These are phyloP conservation scores for Cephus pygmeus DNA, from an alignment of 2,888 invertebrate species.

Conservation along the genomic window DNA sequence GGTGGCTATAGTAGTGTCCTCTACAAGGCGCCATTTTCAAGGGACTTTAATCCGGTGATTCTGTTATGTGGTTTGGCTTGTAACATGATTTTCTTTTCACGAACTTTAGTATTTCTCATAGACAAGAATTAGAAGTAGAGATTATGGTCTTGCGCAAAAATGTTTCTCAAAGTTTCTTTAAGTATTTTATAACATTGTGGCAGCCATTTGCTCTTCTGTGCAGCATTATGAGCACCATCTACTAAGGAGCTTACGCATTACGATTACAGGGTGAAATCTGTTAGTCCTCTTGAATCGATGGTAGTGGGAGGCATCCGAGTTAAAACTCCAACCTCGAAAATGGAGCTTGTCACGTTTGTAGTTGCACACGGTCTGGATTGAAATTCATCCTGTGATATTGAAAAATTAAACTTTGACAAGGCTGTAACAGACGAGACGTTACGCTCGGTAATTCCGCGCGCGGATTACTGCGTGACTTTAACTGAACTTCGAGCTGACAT, in stretches of 20 bases:
- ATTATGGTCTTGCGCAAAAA: neutral
- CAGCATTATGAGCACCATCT: neutral
- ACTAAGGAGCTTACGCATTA: neutral
- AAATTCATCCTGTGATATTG: neutral
- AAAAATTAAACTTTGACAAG: neutral
- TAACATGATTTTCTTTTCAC: neutral
- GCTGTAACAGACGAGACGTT: neutral
- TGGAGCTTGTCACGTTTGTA: constrained; percentile 28
- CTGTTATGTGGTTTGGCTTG: neutral
- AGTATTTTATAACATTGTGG: neutral
- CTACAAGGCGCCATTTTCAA: neutral
- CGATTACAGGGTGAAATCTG: neutral
- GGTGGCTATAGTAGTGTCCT: neutral
- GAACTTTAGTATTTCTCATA: neutral
- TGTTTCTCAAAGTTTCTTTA: neutral
- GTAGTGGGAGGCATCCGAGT: neutral
- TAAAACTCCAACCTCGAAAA: constrained; percentile 35
- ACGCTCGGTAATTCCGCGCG: neutral
- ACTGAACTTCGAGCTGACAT: neutral
- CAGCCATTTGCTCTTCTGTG: neutral
- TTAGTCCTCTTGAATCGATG: neutral
- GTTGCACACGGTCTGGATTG: constrained; percentile 1
- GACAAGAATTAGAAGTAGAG: neutral
- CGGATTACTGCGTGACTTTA: neutral
- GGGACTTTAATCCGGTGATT: neutral